Percentiles rank a stretch among this genome's conserved stretches.
These are phyloP conservation scores for Morelia viridis DNA, from an alignment of 2,797 vertebrate genomes.

Conservation along the genomic window DNA sequence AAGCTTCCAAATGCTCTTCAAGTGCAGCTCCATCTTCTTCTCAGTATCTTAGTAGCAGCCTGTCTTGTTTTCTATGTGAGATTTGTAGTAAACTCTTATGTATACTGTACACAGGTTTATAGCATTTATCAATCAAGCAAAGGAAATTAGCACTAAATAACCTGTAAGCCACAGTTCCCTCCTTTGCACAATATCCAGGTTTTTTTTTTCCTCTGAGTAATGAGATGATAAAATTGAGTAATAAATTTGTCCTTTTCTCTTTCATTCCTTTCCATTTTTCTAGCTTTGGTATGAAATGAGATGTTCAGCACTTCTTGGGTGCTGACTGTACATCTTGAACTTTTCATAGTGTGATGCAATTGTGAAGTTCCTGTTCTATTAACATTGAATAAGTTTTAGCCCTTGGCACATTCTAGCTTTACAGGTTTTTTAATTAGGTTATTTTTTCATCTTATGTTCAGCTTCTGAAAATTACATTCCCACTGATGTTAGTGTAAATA, in stretches of 20 bases:
- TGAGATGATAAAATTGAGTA: slow-evolving; percentile 3
- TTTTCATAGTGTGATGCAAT: not conserved
- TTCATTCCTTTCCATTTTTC: slow-evolving; percentile 2
- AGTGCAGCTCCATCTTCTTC: not conserved
- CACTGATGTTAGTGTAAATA: not conserved
- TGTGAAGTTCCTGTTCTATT: not conserved
- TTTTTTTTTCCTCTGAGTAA: not conserved
- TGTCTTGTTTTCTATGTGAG: not conserved
- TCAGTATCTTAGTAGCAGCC: not conserved
- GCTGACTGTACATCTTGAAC: not conserved
- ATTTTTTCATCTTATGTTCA: not conserved
- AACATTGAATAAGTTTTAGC: not conserved
- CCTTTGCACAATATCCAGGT: not conserved
- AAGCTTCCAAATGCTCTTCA: too few relatives aligned
- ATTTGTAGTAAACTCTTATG: slow-evolving; percentile 11
- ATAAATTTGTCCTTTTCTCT: slow-evolving; percentile 7
- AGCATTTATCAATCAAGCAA: slow-evolving; percentile 12
- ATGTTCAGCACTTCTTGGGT: not conserved
- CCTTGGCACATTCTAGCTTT: not conserved
- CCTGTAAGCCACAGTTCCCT: not conserved
- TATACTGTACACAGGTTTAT: not conserved
- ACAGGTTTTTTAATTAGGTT: not conserved
- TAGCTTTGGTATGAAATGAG: not conserved
- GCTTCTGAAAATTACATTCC: not conserved
- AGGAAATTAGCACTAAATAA: not conserved